Percentiles rank a stretch among this genome's conserved stretches.
Evolutionary conservation across 53 echinoderm and acorn worm genomes (phyloP).

Genomic region (Arbacia lixula): DNA sequence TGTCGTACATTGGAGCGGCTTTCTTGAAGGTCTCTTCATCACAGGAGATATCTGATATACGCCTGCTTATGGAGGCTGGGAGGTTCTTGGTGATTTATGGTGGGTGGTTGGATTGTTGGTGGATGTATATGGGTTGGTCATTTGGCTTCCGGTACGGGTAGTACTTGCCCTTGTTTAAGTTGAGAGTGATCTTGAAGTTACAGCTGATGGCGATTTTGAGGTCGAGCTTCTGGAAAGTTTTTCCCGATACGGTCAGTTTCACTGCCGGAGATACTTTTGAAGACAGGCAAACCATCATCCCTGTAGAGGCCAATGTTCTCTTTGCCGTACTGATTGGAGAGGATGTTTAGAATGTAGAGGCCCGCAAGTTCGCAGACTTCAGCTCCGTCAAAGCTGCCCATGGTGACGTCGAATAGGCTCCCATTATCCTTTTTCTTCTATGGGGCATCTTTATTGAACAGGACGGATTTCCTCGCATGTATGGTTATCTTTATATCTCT

Average conservation of each 20-base stretch:
- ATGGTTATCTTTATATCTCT: constrained; percentile 8
- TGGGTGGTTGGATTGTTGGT: constrained; percentile 46
- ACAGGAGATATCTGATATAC: constrained; percentile 40
- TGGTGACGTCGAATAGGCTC: constrained; percentile 38
- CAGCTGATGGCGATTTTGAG: constrained; percentile 40
- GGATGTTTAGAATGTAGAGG: constrained; percentile 32
- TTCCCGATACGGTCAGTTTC: constrained; percentile 21
- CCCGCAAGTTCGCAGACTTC: constrained; percentile 54
- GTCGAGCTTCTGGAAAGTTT: constrained; percentile 25
- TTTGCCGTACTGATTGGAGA: neutral
- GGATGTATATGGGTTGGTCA: constrained; percentile 17
- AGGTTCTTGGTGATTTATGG: constrained; percentile 42
- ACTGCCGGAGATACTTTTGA: constrained; percentile 17
- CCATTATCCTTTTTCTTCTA: constrained; percentile 36
- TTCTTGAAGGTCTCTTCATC: constrained; percentile 29
- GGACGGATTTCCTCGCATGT: constrained; percentile 48
- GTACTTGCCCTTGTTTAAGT: constrained; percentile 31
- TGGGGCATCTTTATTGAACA: constrained; percentile 35
- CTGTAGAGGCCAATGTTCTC: constrained; percentile 41
- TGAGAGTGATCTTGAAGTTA: constrained; percentile 42
- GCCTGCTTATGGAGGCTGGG: constrained; percentile 30
- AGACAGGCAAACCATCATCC: constrained; percentile 50
- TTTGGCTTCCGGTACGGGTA: constrained; percentile 42
- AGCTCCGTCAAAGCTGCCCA: constrained; percentile 53
- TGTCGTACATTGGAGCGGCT: constrained; percentile 45